Percentiles rank a stretch among this genome's conserved stretches.
Conservation (phyloP, 2,888 invertebrate genomes). For the Eristalis intricaria region DNA sequence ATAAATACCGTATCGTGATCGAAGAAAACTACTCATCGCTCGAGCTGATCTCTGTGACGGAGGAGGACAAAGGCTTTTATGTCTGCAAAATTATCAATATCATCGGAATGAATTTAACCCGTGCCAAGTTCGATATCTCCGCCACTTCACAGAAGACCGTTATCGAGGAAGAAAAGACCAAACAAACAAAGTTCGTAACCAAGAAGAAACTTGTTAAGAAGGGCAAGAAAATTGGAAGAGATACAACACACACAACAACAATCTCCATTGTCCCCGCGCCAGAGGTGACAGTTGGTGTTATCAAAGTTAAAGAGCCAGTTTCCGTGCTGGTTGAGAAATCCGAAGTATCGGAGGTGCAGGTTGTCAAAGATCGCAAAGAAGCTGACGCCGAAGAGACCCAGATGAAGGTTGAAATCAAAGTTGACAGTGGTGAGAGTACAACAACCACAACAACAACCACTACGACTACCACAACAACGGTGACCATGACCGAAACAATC, state of each 20-base stretch:
- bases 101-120: slow-evolving; percentile 90
- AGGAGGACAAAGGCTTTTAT: slow-evolving; percentile 88
- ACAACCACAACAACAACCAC: slow-evolving; percentile 74
- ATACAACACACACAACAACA: slow-evolving; percentile 75
- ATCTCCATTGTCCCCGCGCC: slow-evolving; percentile 76
- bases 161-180: slow-evolving; percentile 80
- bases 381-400: slow-evolving; percentile 76
- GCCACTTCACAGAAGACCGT: slow-evolving; percentile 82
- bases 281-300: slow-evolving; percentile 77
- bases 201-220: slow-evolving; percentile 81
- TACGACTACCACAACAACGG: slow-evolving; percentile 67
- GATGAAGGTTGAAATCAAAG: slow-evolving; percentile 46
- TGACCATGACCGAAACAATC: slow-evolving; percentile 75
- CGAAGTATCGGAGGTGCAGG: slow-evolving; percentile 82
- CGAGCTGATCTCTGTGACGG: slow-evolving; percentile 85
- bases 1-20: slow-evolving; percentile 87
- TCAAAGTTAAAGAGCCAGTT: slow-evolving; percentile 76
- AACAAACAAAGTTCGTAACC: slow-evolving; percentile 80
- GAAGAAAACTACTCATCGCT: slow-evolving; percentile 88
- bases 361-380: slow-evolving; percentile 81
- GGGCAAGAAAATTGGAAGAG: slow-evolving; percentile 69
- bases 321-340: slow-evolving; percentile 79
- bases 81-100: slow-evolving; percentile 93
- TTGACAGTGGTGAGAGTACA: slow-evolving; percentile 45
- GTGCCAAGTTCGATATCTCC: slow-evolving; percentile 88